Conservation (phyloP, 2,113 vertebrate species). For the Rhea pennata region DNA sequence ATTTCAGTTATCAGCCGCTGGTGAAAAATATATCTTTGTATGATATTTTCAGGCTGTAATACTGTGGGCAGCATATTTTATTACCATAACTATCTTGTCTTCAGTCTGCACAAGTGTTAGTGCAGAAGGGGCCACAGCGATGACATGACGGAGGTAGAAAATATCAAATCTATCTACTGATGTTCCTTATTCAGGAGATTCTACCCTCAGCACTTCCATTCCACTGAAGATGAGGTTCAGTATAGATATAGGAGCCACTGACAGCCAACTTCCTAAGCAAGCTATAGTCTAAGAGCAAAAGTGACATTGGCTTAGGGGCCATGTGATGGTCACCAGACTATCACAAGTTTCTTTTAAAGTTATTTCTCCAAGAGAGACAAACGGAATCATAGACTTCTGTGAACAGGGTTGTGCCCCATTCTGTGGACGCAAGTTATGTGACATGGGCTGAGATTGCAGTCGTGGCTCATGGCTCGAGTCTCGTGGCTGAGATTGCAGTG, state of each 20-base stretch:
- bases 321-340: neutral
- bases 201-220: neutral
- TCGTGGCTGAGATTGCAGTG: neutral
- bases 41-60: neutral
- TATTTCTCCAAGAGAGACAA: neutral
- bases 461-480: neutral
- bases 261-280: neutral
- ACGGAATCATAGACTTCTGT: neutral
- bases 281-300: neutral
- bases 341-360: neutral
- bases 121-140: accelerated
- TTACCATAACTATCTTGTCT: neutral
- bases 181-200: neutral
- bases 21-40: neutral
- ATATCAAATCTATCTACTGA: neutral
- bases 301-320: neutral
- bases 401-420: neutral
- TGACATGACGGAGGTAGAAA: neutral
- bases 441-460: neutral
- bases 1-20: neutral
- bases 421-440: neutral
- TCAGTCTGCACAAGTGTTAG: neutral
- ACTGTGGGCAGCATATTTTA: neutral
- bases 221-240: accelerated
- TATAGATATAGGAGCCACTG: neutral